These are phyloP conservation scores for Trilocha varians DNA, from an alignment of 2,888 invertebrate species.

Conservation along the genomic window DNA sequence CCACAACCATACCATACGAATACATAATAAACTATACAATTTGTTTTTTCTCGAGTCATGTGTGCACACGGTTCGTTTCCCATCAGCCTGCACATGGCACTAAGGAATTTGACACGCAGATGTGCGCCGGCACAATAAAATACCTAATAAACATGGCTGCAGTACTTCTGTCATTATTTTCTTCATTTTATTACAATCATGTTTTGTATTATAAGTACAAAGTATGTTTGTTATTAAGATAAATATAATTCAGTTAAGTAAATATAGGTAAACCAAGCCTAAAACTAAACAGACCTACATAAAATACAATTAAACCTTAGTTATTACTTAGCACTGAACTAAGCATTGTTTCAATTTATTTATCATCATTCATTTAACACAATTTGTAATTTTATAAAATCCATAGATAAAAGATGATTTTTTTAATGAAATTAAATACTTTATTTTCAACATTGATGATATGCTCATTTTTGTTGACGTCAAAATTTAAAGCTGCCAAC, in stretches of 20 bases:
- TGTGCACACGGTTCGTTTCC: constrained; percentile 63
- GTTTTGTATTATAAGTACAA: neutral
- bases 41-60: constrained; percentile 31
- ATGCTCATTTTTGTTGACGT: too few relatives aligned
- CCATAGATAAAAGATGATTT: too few relatives aligned
- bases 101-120: constrained; percentile 71
- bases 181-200: constrained; percentile 10
- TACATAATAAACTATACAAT: constrained; percentile 25
- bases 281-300: too few relatives aligned
- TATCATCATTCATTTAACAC: too few relatives aligned
- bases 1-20: neutral
- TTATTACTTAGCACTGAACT: too few relatives aligned
- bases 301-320: too few relatives aligned
- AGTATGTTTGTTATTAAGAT: neutral
- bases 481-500: too few relatives aligned
- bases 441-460: too few relatives aligned
- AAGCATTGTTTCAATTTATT: too few relatives aligned
- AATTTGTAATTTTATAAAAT: too few relatives aligned
- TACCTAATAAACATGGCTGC: constrained; percentile 53
- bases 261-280: too few relatives aligned
- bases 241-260: neutral
- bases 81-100: constrained; percentile 67
- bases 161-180: constrained; percentile 24
- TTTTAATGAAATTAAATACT: too few relatives aligned
- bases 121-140: constrained; percentile 59